phyloP scores from a whole-genome alignment of 2,888 invertebrate species.

The Andrena praecox region DNA sequence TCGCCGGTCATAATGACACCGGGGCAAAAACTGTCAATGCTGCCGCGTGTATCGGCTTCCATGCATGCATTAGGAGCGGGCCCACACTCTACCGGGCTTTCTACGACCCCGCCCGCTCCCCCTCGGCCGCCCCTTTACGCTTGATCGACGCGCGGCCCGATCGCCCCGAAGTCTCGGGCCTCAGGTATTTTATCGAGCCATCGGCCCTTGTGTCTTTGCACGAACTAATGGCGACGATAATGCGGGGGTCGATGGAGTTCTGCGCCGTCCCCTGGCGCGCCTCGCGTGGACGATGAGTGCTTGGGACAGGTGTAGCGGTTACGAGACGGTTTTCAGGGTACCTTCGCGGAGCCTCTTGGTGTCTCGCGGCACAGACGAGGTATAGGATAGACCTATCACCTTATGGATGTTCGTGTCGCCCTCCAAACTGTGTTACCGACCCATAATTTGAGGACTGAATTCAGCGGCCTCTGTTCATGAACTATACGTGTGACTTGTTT shows the following conservation, averaged over 20 bases:
- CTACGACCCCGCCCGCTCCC: conserved; percentile 7
- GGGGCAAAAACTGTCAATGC: conserved; percentile 77
- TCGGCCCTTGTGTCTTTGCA: conserved; percentile 1
- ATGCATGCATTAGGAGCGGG: conserved; percentile 72
- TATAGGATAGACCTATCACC: too few relatives aligned
- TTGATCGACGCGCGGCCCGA: not conserved
- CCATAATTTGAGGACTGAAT: too few relatives aligned
- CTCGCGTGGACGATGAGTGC: not conserved
- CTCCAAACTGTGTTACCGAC: too few relatives aligned
- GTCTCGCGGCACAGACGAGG: too few relatives aligned
- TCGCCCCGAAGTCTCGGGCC: conserved; percentile 1
- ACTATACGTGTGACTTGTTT: too few relatives aligned
- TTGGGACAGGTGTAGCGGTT: not conserved
- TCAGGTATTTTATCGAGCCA: not conserved
- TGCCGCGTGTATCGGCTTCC: conserved; percentile 74
- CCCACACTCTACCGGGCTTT: conserved; percentile 37
- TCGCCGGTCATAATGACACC: conserved; percentile 77
- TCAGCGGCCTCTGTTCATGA: too few relatives aligned
- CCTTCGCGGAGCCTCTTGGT: too few relatives aligned
- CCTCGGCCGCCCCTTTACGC: not conserved
- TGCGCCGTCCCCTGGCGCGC: too few relatives aligned
- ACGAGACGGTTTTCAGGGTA: not conserved
- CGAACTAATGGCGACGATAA: not conserved
- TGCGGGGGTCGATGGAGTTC: not conserved
- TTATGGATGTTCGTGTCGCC: too few relatives aligned